phyloP scores from a whole-genome alignment of 2,797 vertebrate species.

The Nannoperca australis region DNA sequence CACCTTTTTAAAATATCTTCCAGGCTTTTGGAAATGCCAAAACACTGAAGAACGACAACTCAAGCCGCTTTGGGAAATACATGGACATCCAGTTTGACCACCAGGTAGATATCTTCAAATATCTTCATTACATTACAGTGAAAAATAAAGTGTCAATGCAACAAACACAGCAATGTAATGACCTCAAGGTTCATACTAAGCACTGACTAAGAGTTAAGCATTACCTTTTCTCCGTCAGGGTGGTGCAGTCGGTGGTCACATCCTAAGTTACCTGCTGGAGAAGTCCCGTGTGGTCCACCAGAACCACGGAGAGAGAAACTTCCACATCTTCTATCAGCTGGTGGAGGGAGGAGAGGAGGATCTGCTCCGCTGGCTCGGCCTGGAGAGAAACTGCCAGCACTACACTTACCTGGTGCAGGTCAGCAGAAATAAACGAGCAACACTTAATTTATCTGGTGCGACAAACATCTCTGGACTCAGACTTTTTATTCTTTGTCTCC shows the following conservation, averaged over 20 bases:
- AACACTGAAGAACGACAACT: constrained; percentile 96
- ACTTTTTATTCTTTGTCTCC: background rate
- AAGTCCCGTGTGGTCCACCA: constrained; percentile 96
- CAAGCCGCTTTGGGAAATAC: constrained; percentile 97
- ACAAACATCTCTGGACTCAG: background rate
- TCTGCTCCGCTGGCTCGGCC: constrained; percentile 90
- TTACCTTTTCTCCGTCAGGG: constrained; percentile 82
- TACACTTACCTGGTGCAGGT: constrained; percentile 93
- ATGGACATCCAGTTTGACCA: constrained; percentile 99
- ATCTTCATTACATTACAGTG: background rate
- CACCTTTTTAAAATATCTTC: background rate
- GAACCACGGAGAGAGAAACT: constrained; percentile 95
- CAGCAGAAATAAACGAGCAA: constrained; percentile 3
- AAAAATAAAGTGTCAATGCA: background rate
- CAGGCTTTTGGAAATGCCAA: constrained; percentile 98
- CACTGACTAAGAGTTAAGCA: background rate
- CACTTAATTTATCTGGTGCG: background rate
- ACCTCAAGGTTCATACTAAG: background rate
- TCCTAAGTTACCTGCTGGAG: constrained; percentile 95
- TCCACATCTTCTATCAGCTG: constrained; percentile 97
- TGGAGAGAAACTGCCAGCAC: constrained; percentile 89
- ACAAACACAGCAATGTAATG: background rate
- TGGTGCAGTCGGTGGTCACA: constrained; percentile 93
- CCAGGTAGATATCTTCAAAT: constrained; percentile 84
- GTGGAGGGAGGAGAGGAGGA: constrained; percentile 92